A percentile compares a stretch with the other conserved stretches of the same genome.
These are phyloP conservation scores for Marisa cornuarietis DNA, from an alignment of 1,140 invertebrate species.

Conservation along the genomic window DNA sequence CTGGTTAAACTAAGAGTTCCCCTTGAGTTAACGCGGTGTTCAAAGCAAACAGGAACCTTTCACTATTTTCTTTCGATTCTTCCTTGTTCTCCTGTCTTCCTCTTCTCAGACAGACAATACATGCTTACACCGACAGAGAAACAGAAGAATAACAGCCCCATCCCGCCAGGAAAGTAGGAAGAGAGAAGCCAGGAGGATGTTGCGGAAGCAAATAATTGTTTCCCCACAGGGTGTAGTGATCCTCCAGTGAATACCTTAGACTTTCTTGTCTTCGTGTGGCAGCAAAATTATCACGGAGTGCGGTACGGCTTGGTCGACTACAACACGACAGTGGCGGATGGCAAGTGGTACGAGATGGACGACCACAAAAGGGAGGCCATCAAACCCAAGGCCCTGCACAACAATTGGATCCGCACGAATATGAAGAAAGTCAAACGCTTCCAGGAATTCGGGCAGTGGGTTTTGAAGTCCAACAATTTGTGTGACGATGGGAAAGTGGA, in stretches of 20 bases:
- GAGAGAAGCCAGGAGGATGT: background rate
- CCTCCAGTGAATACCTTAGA: background rate
- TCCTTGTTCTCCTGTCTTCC: too few species aligned
- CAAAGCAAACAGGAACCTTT: too few species aligned
- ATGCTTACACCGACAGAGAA: too few species aligned
- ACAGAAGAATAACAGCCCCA: too few species aligned
- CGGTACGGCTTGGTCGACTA: conserved; percentile 11
- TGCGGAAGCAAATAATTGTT: background rate
- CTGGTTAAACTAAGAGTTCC: too few species aligned
- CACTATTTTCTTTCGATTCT: too few species aligned
- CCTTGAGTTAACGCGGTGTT: too few species aligned
- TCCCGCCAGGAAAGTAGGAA: background rate
- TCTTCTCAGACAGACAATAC: too few species aligned
- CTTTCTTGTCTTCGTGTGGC: background rate
- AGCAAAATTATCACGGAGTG: background rate
- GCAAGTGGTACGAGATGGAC: conserved; percentile 4
- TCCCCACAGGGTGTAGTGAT: background rate
- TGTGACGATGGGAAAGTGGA: background rate
- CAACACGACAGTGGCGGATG: background rate
- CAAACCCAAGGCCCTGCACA: conserved; percentile 14
- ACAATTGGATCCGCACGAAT: background rate
- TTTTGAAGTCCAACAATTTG: background rate
- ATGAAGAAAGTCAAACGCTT: background rate
- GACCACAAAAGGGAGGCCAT: background rate
- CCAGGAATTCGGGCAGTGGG: conserved; percentile 1